A percentile compares a stretch with the other conserved stretches of the same genome.
Evolutionary conservation across 2,113 vertebrate species (phyloP).

Genomic region (Cololabis saira): DNA sequence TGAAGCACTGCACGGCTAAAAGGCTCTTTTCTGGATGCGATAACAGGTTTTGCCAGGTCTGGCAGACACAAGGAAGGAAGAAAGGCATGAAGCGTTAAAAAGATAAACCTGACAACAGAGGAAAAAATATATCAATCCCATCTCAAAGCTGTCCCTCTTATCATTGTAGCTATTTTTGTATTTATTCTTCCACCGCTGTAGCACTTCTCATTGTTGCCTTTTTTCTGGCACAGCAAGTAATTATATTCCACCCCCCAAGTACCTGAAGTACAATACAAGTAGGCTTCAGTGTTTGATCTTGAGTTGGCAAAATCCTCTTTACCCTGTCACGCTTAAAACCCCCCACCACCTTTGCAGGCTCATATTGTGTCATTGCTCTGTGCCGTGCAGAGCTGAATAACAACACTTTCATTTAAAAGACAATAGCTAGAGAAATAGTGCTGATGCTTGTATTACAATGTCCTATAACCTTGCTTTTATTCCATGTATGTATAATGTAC

Average conservation of each 20-base stretch:
- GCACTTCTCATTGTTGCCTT: conserved; percentile 64
- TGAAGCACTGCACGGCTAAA: conserved; percentile 63
- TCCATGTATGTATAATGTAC: conserved; percentile 40
- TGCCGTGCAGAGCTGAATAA: conserved; percentile 29
- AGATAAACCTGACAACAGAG: conserved; percentile 75
- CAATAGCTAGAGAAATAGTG: conserved; percentile 50
- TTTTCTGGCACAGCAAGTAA: conserved; percentile 77
- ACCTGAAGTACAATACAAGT: conserved; percentile 67
- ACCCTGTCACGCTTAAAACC: conserved; percentile 37
- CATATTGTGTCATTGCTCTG: conserved; percentile 17
- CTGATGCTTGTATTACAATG: conserved; percentile 40
- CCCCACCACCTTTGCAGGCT: conserved; percentile 15
- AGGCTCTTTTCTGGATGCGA: conserved; percentile 68
- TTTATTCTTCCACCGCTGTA: conserved; percentile 63
- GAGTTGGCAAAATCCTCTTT: conserved; percentile 58
- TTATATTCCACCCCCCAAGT: conserved; percentile 70
- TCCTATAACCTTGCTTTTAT: conserved; percentile 26
- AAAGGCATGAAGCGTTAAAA: conserved; percentile 58
- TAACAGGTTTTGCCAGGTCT: conserved; percentile 67
- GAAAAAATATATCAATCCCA: conserved; percentile 60
- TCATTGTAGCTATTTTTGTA: conserved; percentile 76
- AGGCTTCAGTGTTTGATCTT: conserved; percentile 49
- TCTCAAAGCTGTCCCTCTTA: conserved; percentile 64
- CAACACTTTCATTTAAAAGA: conserved; percentile 31
- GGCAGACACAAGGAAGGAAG: conserved; percentile 67